phyloP scores from a whole-genome alignment of 2,797 vertebrate species.

The Brachyrhaphis roseni region DNA sequence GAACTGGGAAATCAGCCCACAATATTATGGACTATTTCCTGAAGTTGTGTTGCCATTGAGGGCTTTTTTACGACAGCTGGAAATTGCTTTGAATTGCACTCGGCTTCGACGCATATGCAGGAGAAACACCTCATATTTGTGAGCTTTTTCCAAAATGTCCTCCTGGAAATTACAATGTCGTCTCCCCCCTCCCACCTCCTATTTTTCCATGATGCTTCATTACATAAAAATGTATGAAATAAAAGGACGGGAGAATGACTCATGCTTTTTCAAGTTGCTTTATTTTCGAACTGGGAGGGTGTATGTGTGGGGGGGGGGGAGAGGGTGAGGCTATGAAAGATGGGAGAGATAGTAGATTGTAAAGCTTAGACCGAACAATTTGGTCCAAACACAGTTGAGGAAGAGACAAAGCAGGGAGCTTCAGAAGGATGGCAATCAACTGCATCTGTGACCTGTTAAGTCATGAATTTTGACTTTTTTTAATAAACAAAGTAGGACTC shows the following conservation, averaged over 20 bases:
- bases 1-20: constrained; percentile 34
- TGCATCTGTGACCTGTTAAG: constrained; percentile 63
- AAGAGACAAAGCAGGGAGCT: constrained; percentile 47
- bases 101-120: constrained; percentile 10
- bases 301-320: background rate
- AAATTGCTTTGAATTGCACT: constrained; percentile 41
- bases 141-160: background rate
- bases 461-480: constrained; percentile 44
- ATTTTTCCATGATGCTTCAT: constrained; percentile 14
- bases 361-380: constrained; percentile 54
- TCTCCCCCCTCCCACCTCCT: background rate
- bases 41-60: constrained; percentile 29
- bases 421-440: constrained; percentile 45
- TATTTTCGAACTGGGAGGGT: constrained; percentile 78
- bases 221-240: constrained; percentile 43
- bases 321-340: constrained; percentile 58
- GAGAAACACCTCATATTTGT: constrained; percentile 2
- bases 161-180: constrained; percentile 7
- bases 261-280: constrained; percentile 74
- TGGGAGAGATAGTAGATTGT: constrained; percentile 59
- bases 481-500: constrained; percentile 59
- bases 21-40: constrained; percentile 49
- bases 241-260: constrained; percentile 38
- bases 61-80: constrained; percentile 31
- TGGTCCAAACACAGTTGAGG: constrained; percentile 53